phyloP scores from a whole-genome alignment of 2,888 invertebrate genomes.

The Boloria selene region DNA sequence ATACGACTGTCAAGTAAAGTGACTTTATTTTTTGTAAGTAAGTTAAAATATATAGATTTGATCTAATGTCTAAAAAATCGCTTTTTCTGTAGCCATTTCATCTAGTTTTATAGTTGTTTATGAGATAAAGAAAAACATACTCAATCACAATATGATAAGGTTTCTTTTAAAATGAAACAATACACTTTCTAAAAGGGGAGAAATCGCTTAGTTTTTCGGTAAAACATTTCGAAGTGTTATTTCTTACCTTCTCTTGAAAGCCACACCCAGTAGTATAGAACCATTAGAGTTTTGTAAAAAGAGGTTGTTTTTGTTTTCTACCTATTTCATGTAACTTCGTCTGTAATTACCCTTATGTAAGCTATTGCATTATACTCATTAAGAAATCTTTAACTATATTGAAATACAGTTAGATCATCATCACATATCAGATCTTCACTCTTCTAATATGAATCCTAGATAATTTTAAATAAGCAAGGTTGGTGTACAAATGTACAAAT shows the following conservation, averaged over 20 bases:
- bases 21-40: no score
- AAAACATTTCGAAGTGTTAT: constrained; percentile 45
- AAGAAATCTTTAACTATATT: no score
- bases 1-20: no score
- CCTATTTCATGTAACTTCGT: background rate
- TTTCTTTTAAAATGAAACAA: constrained; percentile 45
- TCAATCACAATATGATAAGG: constrained; percentile 48
- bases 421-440: no score
- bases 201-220: constrained; percentile 45
- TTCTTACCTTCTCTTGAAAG: constrained; percentile 32
- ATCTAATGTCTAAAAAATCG: background rate
- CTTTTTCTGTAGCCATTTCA: background rate
- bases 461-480: no score
- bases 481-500: no score
- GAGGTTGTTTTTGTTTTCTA: background rate
- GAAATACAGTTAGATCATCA: no score
- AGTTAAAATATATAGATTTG: background rate
- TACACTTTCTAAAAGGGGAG: constrained; percentile 45
- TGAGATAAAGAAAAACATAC: constrained; percentile 47
- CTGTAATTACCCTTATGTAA: background rate
- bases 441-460: no score
- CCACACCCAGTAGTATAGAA: constrained; percentile 32
- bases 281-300: constrained; percentile 7
- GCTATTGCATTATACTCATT: no score
- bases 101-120: constrained; percentile 32